Evolutionary conservation across 2,113 vertebrate genomes (phyloP).

Genomic region (Oncorhynchus tshawytscha): DNA sequence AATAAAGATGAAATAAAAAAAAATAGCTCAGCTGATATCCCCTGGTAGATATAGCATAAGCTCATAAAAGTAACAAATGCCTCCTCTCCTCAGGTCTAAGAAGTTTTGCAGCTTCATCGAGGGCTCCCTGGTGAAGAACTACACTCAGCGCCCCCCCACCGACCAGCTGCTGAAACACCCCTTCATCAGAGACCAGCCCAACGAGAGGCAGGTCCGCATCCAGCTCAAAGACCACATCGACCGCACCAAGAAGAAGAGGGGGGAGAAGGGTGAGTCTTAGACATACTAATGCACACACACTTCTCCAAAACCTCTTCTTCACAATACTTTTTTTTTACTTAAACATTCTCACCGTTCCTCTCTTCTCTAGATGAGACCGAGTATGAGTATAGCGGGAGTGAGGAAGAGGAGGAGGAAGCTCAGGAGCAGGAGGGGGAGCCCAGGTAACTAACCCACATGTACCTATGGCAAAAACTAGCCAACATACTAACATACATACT

Average conservation of each 20-base stretch:
- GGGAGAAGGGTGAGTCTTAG: conserved; percentile 87
- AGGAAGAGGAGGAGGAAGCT: conserved; percentile 97
- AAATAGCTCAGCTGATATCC: too few species aligned
- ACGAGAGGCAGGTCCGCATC: conserved; percentile 97
- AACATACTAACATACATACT: not conserved
- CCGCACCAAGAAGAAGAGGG: conserved; percentile 97
- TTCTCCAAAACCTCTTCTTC: not conserved
- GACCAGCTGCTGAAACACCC: conserved; percentile 97
- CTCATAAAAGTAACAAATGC: too few species aligned
- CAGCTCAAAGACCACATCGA: conserved; percentile 99
- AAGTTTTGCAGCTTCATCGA: conserved; percentile 99
- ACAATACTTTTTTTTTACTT: not conserved
- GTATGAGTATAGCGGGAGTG: conserved; percentile 98
- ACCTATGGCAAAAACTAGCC: not conserved
- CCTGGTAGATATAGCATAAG: too few species aligned
- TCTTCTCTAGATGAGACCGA: conserved; percentile 90
- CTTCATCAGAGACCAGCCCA: conserved; percentile 97
- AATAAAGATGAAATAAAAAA: too few species aligned
- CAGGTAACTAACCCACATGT: conserved; percentile 75
- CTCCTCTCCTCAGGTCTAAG: conserved; percentile 83
- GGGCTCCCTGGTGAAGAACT: conserved; percentile 98
- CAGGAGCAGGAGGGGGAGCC: conserved; percentile 97
- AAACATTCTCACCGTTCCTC: not conserved
- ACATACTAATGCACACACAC: not conserved
- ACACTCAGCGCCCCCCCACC: conserved; percentile 93